Conservation (phyloP, 64 coral and sea anemone species). For the Dendrophyllia cribrosa region DNA sequence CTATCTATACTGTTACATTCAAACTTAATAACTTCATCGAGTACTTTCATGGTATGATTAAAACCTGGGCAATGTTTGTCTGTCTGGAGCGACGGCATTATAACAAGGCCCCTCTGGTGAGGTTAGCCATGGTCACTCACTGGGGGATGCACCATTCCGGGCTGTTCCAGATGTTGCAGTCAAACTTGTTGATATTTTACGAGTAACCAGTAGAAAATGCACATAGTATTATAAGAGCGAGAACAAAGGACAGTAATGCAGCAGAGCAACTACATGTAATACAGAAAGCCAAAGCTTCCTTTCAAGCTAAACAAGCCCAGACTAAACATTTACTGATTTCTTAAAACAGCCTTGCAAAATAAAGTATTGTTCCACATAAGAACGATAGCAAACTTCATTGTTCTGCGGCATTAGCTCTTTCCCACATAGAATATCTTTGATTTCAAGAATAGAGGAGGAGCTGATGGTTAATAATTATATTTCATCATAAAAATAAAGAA, state of each 20-base stretch:
- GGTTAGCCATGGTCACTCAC: conserved; percentile 33
- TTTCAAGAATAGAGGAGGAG: too few relatives aligned
- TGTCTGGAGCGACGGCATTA: conserved; percentile 54
- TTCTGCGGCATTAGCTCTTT: too few relatives aligned
- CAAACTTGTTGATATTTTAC: conserved; percentile 27
- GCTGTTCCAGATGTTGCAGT: conserved; percentile 20
- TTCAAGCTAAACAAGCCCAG: neutral
- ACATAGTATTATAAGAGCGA: conserved; percentile 45
- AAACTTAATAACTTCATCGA: conserved; percentile 53
- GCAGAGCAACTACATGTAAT: conserved; percentile 14
- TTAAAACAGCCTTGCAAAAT: neutral
- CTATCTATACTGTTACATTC: conserved; percentile 66
- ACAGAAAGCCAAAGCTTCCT: conserved; percentile 27
- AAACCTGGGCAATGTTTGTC: conserved; percentile 57
- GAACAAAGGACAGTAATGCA: conserved; percentile 42
- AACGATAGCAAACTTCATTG: too few relatives aligned
- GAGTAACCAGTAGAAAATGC: conserved; percentile 72
- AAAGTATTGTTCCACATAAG: too few relatives aligned
- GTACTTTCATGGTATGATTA: conserved; percentile 64
- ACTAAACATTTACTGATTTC: neutral
- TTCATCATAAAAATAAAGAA: too few relatives aligned
- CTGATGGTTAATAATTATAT: too few relatives aligned
- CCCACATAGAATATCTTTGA: too few relatives aligned
- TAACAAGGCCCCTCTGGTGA: conserved; percentile 61
- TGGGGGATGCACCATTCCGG: conserved; percentile 56